phyloP scores from a whole-genome alignment of 2,797 vertebrate genomes.

The Malacoctenus gilli region DNA sequence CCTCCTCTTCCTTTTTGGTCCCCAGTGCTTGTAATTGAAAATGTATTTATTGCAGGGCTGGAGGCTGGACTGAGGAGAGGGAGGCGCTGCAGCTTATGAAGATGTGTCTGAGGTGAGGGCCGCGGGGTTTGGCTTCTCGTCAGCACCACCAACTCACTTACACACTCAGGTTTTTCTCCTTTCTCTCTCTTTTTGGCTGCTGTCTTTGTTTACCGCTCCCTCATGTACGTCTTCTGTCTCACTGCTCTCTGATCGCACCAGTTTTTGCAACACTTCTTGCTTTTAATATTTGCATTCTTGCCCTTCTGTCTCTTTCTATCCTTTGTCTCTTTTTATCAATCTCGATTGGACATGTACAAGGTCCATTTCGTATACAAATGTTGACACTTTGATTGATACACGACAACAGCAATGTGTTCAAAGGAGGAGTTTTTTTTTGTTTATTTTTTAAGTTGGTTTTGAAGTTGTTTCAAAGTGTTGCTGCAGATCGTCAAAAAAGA shows the following conservation, averaged over 20 bases:
- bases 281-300: slow-evolving; percentile 65
- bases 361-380: slow-evolving; percentile 72
- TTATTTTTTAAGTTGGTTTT: slow-evolving; percentile 40
- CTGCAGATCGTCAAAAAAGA: slow-evolving; percentile 11
- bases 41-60: slow-evolving; percentile 78
- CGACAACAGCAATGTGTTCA: slow-evolving; percentile 55
- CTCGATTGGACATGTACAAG: slow-evolving; percentile 54
- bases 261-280: slow-evolving; percentile 51
- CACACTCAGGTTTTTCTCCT: slow-evolving; percentile 46
- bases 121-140: slow-evolving; percentile 70
- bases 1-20: slow-evolving; percentile 48
- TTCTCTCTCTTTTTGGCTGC: slow-evolving; percentile 44
- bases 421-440: slow-evolving; percentile 27
- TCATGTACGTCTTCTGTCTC: slow-evolving; percentile 40
- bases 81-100: slow-evolving; percentile 67
- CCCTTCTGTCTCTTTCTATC: slow-evolving; percentile 62
- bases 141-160: slow-evolving; percentile 67
- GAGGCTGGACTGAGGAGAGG: slow-evolving; percentile 61
- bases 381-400: slow-evolving; percentile 41
- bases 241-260: slow-evolving; percentile 52
- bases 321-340: slow-evolving; percentile 62
- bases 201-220: slow-evolving; percentile 70
- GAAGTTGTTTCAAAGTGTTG: slow-evolving; percentile 16
- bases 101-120: slow-evolving; percentile 69
- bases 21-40: slow-evolving; percentile 74